These are phyloP conservation scores for Hippoglossus hippoglossus DNA, from an alignment of 2,797 vertebrate genomes.

Conservation along the genomic window DNA sequence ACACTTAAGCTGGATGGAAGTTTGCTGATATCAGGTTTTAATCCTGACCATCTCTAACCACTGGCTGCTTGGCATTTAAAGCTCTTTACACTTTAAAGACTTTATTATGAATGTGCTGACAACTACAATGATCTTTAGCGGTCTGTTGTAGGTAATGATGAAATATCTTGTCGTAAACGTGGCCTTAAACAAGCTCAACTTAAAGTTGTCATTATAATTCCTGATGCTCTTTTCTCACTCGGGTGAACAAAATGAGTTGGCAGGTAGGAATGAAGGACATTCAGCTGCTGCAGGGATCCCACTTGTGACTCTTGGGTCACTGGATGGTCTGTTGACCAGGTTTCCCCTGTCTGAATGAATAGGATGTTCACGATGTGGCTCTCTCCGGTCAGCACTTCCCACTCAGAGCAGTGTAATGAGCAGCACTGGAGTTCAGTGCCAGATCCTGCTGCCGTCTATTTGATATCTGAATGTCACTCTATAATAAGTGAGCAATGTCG, in stretches of 20 bases:
- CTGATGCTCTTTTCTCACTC: not conserved
- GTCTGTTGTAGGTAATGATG: conserved; percentile 1
- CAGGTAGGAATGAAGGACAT: not conserved
- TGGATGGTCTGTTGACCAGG: conserved; percentile 6
- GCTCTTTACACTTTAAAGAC: conserved; percentile 19
- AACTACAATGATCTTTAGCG: not conserved
- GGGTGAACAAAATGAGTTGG: not conserved
- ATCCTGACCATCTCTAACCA: conserved; percentile 40
- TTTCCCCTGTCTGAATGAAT: conserved; percentile 36
- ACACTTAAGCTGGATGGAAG: conserved; percentile 43
- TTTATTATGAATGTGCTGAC: not conserved
- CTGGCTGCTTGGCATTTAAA: conserved; percentile 13
- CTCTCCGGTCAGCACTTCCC: conserved; percentile 54
- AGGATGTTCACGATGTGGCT: conserved; percentile 27
- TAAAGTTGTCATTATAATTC: not conserved
- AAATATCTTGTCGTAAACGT: not conserved
- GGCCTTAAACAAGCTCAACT: not conserved
- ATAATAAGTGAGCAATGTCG: conserved; percentile 49
- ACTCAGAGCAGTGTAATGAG: conserved; percentile 58
- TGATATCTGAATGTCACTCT: conserved; percentile 66
- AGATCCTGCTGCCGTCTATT: conserved; percentile 60
- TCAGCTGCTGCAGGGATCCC: not conserved
- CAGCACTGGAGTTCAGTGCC: conserved; percentile 42
- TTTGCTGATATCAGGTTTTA: conserved; percentile 57
- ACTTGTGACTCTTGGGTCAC: conserved; percentile 9